phyloP scores from a whole-genome alignment of 2,888 invertebrate genomes.

The Drosophila rubida region DNA sequence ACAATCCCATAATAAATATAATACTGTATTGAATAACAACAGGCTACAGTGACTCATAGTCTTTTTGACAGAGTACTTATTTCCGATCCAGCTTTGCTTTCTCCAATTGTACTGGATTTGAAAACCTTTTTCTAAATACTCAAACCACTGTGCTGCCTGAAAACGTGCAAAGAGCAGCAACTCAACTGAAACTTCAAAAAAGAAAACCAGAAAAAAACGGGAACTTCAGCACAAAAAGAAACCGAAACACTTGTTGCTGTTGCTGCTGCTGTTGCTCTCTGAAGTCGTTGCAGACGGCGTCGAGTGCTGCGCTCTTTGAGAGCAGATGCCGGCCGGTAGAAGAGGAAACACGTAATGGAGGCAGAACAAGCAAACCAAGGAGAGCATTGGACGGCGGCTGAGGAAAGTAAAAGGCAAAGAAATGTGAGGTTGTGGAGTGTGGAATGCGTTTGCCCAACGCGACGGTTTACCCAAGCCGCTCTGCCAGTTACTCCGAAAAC shows the following conservation, averaged over 20 bases:
- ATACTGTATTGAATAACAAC: constrained; percentile 4
- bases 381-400: constrained; percentile 14
- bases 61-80: background rate
- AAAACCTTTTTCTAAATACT: background rate
- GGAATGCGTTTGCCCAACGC: constrained; percentile 22
- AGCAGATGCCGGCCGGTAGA: constrained; percentile 70
- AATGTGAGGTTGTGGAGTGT: constrained; percentile 13
- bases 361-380: constrained; percentile 25
- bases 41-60: background rate
- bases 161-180: constrained; percentile 31
- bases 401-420: constrained; percentile 53
- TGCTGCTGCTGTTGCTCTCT: constrained; percentile 24
- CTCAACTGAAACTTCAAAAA: constrained; percentile 22
- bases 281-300: constrained; percentile 17
- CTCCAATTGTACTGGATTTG: constrained; percentile 15
- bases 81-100: background rate
- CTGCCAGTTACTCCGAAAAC: constrained; percentile 25
- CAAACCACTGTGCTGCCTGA: constrained; percentile 21
- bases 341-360: constrained; percentile 50
- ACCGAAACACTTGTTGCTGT: constrained; percentile 58
- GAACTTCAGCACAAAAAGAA: constrained; percentile 37
- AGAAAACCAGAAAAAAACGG: constrained; percentile 1
- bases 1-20: constrained; percentile 9
- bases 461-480: constrained; percentile 9
- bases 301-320: constrained; percentile 37